Evolutionary conservation across 2,113 vertebrate genomes (phyloP).

Genomic region (Bubalus kerabau): DNA sequence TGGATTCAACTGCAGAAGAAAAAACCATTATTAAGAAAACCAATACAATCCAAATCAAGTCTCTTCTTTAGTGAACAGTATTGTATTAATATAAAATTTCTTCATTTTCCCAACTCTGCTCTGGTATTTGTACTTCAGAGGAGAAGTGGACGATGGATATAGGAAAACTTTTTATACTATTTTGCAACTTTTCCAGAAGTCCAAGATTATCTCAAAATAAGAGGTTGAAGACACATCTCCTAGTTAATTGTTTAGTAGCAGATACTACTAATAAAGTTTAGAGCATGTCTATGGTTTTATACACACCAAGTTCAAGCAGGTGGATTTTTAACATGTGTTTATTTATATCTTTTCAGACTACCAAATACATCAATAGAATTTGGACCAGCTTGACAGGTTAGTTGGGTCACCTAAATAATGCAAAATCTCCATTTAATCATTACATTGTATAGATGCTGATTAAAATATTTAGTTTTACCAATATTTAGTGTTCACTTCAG

Average conservation of each 20-base stretch:
- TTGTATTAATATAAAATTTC: neutral
- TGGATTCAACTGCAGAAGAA: neutral
- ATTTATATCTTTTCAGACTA: neutral
- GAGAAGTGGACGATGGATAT: neutral
- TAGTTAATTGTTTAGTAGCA: neutral
- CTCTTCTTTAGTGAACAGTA: neutral
- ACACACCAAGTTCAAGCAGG: neutral
- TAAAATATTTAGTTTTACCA: neutral
- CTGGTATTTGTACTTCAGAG: neutral
- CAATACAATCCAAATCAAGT: neutral
- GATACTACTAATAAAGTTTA: neutral
- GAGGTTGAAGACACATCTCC: neutral
- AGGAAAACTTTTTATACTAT: neutral
- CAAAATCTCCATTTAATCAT: neutral
- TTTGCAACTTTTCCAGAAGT: neutral
- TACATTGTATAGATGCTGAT: neutral
- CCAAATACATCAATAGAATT: neutral
- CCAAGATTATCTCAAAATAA: neutral
- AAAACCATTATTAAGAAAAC: neutral
- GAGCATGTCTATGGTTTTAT: neutral
- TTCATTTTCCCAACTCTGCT: neutral
- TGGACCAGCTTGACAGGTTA: neutral
- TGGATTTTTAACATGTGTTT: neutral
- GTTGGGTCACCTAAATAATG: neutral
- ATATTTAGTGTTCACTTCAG: neutral